These are phyloP conservation scores for Platyrinchus mystaceus DNA, from an alignment of 2,797 vertebrate species.

Conservation along the genomic window DNA sequence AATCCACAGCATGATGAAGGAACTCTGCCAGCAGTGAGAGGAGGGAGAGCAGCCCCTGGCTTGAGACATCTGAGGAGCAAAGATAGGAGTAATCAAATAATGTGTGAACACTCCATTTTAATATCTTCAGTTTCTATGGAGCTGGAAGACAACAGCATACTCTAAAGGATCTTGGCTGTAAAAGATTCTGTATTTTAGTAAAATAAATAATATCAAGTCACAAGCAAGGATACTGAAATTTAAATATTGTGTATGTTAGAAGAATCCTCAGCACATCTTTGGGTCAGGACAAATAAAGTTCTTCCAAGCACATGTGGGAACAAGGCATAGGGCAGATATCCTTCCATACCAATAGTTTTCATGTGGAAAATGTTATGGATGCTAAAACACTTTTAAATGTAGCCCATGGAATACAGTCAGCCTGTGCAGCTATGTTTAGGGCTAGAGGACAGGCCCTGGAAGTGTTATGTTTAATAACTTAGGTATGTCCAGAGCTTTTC, in stretches of 20 bases:
- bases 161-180: background rate
- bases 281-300: background rate
- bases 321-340: background rate
- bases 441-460: background rate
- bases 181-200: background rate
- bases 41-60: background rate
- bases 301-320: background rate
- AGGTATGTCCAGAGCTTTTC: background rate
- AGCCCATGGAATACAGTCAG: background rate
- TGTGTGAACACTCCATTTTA: background rate
- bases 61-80: background rate
- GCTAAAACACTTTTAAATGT: background rate
- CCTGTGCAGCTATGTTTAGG: background rate
- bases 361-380: background rate
- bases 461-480: background rate
- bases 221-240: background rate
- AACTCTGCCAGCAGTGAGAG: background rate
- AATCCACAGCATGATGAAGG: background rate
- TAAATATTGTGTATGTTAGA: background rate
- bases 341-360: background rate
- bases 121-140: background rate
- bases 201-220: background rate
- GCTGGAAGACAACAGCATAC: background rate
- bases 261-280: background rate
- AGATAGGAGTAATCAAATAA: background rate